These are phyloP conservation scores for Tribolium castaneum DNA, from an alignment of 1,140 invertebrate genomes.

Conservation along the genomic window DNA sequence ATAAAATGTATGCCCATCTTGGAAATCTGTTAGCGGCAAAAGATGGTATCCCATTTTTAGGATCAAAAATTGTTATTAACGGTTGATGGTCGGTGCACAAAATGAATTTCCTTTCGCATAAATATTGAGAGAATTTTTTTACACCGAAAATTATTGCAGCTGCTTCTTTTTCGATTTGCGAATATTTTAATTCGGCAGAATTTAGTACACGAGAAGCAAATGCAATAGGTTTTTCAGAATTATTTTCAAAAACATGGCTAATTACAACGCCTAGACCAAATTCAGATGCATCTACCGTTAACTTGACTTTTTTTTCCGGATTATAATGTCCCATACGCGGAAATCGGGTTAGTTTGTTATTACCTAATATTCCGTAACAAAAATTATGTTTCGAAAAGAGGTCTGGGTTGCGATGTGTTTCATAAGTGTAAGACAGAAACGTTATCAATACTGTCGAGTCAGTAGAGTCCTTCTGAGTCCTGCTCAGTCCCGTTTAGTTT, in stretches of 20 bases:
- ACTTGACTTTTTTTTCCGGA: slow-evolving; percentile 20
- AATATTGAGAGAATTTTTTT: slow-evolving; percentile 61
- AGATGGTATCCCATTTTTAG: slow-evolving; percentile 49
- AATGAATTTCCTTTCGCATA: slow-evolving; percentile 63
- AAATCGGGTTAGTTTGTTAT: too few species aligned
- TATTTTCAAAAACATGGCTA: slow-evolving; percentile 27
- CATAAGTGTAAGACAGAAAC: too few species aligned
- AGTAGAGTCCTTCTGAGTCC: too few species aligned
- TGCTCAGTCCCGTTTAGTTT: too few species aligned
- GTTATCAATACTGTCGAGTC: too few species aligned
- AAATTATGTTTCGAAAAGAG: too few species aligned
- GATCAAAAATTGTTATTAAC: slow-evolving; percentile 55
- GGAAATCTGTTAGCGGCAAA: slow-evolving; percentile 51
- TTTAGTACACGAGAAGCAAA: slow-evolving; percentile 47
- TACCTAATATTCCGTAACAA: too few species aligned
- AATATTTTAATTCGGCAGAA: slow-evolving; percentile 49
- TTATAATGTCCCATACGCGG: too few species aligned
- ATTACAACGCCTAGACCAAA: slow-evolving; percentile 39
- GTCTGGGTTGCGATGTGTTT: too few species aligned
- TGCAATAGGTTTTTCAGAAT: slow-evolving; percentile 46
- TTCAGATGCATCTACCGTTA: slow-evolving; percentile 31
- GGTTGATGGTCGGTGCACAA: slow-evolving; percentile 66
- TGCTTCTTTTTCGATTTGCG: slow-evolving; percentile 51
- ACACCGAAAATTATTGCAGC: slow-evolving; percentile 49
- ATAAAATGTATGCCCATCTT: slow-evolving; percentile 54